Conservation (phyloP, 2,888 invertebrate species). For the Diplazon laetatorius region DNA sequence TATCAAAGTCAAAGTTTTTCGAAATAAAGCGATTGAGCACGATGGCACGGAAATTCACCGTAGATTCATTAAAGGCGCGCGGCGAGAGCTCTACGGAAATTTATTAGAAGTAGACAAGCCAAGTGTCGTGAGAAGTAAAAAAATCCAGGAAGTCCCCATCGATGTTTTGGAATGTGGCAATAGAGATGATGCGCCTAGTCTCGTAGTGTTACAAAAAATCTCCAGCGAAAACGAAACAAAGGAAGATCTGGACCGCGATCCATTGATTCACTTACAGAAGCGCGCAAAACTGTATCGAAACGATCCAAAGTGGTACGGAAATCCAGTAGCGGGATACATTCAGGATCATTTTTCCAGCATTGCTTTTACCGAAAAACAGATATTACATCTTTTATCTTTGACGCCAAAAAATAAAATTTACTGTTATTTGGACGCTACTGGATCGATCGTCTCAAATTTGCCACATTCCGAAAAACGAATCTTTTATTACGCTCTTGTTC, state of each 20-base stretch:
- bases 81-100: not conserved
- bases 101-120: not conserved
- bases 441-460: constrained; percentile 19
- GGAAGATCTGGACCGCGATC: not conserved
- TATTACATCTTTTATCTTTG: constrained; percentile 8
- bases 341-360: not conserved
- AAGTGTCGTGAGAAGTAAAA: not conserved
- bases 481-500: constrained; percentile 12
- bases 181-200: constrained; percentile 20
- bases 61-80: constrained; percentile 26
- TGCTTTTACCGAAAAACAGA: constrained; percentile 8
- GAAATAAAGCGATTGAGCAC: constrained; percentile 22
- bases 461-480: constrained; percentile 6
- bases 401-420: not conserved
- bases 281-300: not conserved
- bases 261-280: not conserved
- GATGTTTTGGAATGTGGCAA: constrained; percentile 27
- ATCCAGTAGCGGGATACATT: not conserved
- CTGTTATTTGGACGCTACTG: constrained; percentile 27
- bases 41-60: constrained; percentile 31
- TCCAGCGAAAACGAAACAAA: not conserved
- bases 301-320: not conserved
- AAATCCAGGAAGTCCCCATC: constrained; percentile 1
- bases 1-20: constrained; percentile 11
- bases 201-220: constrained; percentile 29